Base-by-base conservation (phyloP, 1,140 invertebrate species). In the Drosophila chauvacae region DNA sequence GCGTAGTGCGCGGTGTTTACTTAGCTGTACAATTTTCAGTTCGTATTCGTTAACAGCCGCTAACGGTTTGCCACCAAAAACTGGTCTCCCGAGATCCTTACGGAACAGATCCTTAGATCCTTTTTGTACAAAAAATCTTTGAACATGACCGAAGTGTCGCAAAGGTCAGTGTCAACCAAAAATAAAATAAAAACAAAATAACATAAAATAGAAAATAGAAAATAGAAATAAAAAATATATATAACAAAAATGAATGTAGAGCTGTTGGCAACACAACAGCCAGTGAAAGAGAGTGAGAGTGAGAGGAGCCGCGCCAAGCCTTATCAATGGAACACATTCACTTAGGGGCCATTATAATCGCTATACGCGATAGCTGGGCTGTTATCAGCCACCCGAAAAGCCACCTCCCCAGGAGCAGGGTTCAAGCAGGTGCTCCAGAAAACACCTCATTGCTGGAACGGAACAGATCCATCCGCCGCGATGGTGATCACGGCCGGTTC, bases 41-140 rank as follows among this genome's bases (percentile, higher is more conserved):
- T 69, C 44, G 81, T 74, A 76, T 90, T 90, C 81, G 86, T 85
- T 81, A 90, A 90, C 78, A 86, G 81, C 60, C 86, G 86, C 85
- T 90, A 90, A 90, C 85, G 85, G 85, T 90, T 90, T 90, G 70
- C 62, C 60, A 28, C 39, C 28, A 26, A 18, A 30, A 18, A 18
- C 45, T 28, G 41, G n/a, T 53, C 61, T 61, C 41, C 35, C 16
- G 2, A 50, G 45, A 80, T 74, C 59, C 59, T 70, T 65, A 9
- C 33, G 18, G 13, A 65, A 23, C 23, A 23, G 3, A 23, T 23
- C 23, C 23, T 23, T 2, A 23, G 30, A 59, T 13, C 53, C 35
- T 57, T 35, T 33, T 28, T 1, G 2, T 30, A 3, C 7, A n/a
- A 0, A 37, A 13, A 13, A 20, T 57, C 20, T 10, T 51, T 35